Conservation (phyloP, 2,113 vertebrate genomes). For the Rhadina sibilatrix region DNA sequence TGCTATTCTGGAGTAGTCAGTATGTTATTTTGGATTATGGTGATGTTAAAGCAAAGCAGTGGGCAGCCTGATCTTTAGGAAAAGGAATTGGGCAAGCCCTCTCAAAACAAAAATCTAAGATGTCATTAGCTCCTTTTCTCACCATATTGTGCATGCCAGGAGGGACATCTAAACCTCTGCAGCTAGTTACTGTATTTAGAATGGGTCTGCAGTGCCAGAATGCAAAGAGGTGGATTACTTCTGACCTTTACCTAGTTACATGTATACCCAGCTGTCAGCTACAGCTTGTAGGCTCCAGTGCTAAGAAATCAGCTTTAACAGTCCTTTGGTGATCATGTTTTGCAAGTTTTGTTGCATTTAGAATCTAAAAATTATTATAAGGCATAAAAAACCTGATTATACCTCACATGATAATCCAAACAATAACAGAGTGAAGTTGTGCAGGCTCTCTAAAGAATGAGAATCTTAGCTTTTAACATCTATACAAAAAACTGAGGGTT, state of each 20-base stretch:
- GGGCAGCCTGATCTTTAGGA: not conserved
- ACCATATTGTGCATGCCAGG: too few relatives aligned
- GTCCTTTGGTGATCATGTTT: not conserved
- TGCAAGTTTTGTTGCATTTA: not conserved
- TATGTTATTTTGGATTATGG: not conserved
- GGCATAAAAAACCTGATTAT: not conserved
- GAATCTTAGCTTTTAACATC: not conserved
- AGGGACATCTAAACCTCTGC: not conserved
- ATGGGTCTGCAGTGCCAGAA: not conserved
- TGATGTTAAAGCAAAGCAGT: not conserved
- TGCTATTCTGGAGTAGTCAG: not conserved
- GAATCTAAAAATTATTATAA: not conserved
- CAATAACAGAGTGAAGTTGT: fast-evolving
- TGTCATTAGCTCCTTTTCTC: not conserved
- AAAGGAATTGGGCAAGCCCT: not conserved
- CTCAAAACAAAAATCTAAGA: not conserved
- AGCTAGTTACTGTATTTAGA: not conserved
- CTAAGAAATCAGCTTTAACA: not conserved
- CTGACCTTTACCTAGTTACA: conserved; percentile 17
- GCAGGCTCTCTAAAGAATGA: not conserved
- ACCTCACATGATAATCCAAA: not conserved
- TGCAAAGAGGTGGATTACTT: not conserved
- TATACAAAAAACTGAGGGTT: not conserved
- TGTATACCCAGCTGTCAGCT: not conserved
- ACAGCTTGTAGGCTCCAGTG: not conserved